Percentiles rank a stretch among this genome's conserved stretches.
These are phyloP conservation scores for Chiloscyllium punctatum DNA, from an alignment of 2,797 vertebrate genomes.

Conservation along the genomic window DNA sequence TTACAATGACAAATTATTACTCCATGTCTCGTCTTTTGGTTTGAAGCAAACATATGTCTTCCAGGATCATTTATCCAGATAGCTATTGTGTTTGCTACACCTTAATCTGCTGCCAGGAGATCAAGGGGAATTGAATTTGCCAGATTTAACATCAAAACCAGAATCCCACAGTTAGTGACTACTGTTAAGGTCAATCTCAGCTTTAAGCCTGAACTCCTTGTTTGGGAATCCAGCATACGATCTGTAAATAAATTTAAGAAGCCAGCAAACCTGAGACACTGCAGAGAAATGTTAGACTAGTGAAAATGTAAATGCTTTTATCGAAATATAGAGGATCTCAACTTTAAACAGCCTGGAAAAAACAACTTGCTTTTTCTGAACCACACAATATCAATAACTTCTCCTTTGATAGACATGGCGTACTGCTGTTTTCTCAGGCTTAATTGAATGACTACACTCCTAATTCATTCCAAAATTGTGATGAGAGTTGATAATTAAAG, in stretches of 20 bases:
- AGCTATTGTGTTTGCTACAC: background rate
- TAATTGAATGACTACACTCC: background rate
- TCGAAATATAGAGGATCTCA: background rate
- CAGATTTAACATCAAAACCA: background rate
- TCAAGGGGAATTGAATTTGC: background rate
- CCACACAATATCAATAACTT: background rate
- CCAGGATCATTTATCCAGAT: background rate
- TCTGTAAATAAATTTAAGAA: background rate
- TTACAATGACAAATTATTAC: background rate
- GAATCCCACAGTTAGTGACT: background rate
- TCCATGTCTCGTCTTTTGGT: background rate
- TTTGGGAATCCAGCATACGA: background rate
- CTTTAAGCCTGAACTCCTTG: background rate
- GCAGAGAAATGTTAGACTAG: background rate
- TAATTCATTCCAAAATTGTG: background rate
- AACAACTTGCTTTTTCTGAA: background rate
- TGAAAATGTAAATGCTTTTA: background rate
- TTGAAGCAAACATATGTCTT: background rate
- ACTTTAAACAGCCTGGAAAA: background rate
- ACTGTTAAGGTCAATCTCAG: background rate
- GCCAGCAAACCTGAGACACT: too few relatives aligned
- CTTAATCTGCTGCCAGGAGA: conserved; percentile 5
- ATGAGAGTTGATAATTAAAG: background rate
- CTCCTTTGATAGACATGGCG: background rate
- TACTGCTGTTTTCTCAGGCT: background rate